phyloP scores from a whole-genome alignment of 2,797 vertebrate genomes.

The Urophycis tenuis region DNA sequence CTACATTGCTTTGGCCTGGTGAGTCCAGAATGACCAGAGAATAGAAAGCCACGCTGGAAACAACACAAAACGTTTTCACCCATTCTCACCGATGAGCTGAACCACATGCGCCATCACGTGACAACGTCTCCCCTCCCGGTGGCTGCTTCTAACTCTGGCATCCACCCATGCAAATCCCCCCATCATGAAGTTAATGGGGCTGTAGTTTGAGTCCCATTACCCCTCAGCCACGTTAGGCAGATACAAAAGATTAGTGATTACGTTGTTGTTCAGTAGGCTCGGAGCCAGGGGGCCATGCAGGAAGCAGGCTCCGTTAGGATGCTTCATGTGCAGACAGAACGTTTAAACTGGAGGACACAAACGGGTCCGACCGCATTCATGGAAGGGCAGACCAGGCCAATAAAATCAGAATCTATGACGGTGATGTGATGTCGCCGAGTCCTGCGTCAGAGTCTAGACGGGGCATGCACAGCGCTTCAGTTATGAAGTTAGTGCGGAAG shows the following conservation, averaged over 20 bases:
- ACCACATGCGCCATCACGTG: not conserved
- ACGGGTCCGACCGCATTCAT: not conserved
- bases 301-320: not conserved
- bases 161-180: not conserved
- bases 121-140: not conserved
- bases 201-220: slow-evolving; percentile 4
- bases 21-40: not conserved
- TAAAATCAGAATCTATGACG: not conserved
- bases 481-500: not conserved
- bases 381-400: not conserved
- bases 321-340: not conserved
- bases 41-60: not conserved
- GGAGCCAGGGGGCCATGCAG: slow-evolving; percentile 1
- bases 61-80: not conserved
- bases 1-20: not conserved
- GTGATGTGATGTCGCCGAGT: not conserved
- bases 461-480: not conserved
- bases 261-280: not conserved
- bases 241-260: slow-evolving; percentile 6
- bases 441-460: not conserved
- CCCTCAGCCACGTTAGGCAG: not conserved
- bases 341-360: not conserved
- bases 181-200: slow-evolving; percentile 3
- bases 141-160: slow-evolving; percentile 1
- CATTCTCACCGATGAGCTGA: not conserved